Conservation (phyloP, 1,140 invertebrate genomes). For the Apis dorsata region DNA sequence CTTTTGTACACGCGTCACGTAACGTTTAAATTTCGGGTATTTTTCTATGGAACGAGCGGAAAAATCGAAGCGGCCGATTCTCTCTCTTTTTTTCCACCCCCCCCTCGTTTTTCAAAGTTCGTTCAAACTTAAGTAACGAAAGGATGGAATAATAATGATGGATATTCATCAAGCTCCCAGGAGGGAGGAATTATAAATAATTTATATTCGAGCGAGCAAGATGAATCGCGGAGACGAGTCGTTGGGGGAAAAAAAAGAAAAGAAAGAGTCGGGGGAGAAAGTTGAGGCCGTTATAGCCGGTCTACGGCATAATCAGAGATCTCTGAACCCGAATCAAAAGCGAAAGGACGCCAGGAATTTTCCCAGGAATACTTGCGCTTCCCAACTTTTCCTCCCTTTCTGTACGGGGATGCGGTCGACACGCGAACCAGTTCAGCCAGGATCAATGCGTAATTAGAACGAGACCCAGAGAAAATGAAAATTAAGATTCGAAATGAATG, state of each 20-base stretch:
- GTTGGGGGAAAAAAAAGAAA: no score
- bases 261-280: slow-evolving; percentile 31
- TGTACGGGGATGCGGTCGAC: background rate
- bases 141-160: background rate
- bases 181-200: slow-evolving; percentile 48
- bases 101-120: no score
- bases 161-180: background rate
- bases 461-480: slow-evolving; percentile 51
- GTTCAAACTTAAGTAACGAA: no score
- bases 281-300: slow-evolving; percentile 36
- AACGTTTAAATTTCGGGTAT: no score
- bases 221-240: slow-evolving; percentile 30
- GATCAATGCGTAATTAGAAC: slow-evolving; percentile 66
- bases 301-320: slow-evolving; percentile 47
- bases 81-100: no score
- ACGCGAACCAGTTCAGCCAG: background rate
- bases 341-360: slow-evolving; percentile 46
- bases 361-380: slow-evolving; percentile 30
- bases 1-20: no score
- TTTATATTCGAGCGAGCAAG: slow-evolving; percentile 37
- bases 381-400: slow-evolving; percentile 29
- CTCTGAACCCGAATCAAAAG: slow-evolving; percentile 50
- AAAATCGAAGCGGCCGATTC: no score
- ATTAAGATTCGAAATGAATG: slow-evolving; percentile 66
- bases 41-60: no score